phyloP scores from a whole-genome alignment of 2,113 vertebrate genomes.

The Tonatia bakeri region DNA sequence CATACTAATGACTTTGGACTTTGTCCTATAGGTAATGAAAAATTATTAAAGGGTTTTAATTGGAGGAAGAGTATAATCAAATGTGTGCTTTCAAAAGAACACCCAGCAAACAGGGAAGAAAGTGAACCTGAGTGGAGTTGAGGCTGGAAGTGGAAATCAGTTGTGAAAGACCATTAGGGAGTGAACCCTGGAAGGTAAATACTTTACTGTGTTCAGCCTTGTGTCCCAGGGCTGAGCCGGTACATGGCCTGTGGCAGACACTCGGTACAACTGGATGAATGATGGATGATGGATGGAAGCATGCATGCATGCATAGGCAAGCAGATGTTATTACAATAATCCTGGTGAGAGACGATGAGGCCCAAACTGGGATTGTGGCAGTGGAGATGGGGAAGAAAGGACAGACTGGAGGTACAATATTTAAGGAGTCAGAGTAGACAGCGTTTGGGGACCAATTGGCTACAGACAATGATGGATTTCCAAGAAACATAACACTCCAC shows the following conservation, averaged over 20 bases:
- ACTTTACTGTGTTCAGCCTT: neutral
- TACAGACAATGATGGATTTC: slow-evolving; percentile 50
- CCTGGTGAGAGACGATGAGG: neutral
- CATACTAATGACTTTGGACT: neutral
- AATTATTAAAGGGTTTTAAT: neutral
- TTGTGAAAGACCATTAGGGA: neutral
- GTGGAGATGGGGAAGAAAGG: neutral
- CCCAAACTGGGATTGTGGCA: neutral
- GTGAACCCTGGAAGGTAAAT: neutral
- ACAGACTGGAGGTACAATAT: neutral
- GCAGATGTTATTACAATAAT: neutral
- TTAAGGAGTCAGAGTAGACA: slow-evolving; percentile 5
- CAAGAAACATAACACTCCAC: neutral
- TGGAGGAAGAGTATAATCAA: neutral
- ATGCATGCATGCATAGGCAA: neutral
- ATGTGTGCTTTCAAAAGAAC: slow-evolving; percentile 30
- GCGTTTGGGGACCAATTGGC: neutral
- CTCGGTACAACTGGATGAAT: neutral
- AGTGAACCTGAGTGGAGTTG: neutral
- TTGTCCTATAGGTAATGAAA: neutral
- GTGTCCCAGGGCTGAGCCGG: neutral
- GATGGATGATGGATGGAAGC: neutral
- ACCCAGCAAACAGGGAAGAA: neutral
- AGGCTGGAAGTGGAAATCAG: neutral
- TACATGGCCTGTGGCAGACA: neutral